Conservation (phyloP, 1,140 invertebrate genomes). For the Drosophila nigromelanica region DNA sequence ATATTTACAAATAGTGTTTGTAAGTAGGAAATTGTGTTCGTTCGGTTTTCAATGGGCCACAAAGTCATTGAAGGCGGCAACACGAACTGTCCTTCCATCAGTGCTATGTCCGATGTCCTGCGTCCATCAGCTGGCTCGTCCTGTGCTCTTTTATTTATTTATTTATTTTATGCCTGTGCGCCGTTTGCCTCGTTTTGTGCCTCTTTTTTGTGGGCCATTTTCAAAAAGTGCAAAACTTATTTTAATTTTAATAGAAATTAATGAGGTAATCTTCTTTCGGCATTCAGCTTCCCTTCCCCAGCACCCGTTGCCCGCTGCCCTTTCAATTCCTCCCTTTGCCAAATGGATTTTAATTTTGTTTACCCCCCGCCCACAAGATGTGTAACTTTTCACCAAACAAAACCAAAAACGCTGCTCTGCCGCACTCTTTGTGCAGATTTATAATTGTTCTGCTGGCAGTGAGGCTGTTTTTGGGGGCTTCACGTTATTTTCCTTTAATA, state of each 20-base stretch:
- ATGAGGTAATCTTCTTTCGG: slow-evolving; percentile 60
- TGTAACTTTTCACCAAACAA: slow-evolving; percentile 16
- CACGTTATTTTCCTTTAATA: slow-evolving; percentile 4
- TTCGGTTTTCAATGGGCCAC: slow-evolving; percentile 41
- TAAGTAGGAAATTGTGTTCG: slow-evolving; percentile 61
- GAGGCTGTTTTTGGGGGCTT: background rate
- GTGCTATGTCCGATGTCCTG: slow-evolving; percentile 6
- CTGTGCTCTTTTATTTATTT: slow-evolving; percentile 20
- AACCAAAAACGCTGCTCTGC: slow-evolving; percentile 25
- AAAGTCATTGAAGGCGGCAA: slow-evolving; percentile 48
- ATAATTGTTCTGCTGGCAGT: slow-evolving; percentile 34
- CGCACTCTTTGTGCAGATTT: slow-evolving; percentile 39
- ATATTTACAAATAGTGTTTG: slow-evolving; percentile 63
- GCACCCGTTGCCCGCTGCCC: background rate
- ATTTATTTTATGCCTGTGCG: slow-evolving; percentile 37
- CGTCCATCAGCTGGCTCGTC: background rate
- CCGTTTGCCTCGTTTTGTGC: slow-evolving; percentile 12
- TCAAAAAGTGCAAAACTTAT: slow-evolving; percentile 55
- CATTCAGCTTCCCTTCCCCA: slow-evolving; percentile 2
- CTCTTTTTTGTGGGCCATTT: slow-evolving; percentile 35
- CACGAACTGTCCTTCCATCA: slow-evolving; percentile 22
- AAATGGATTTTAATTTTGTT: slow-evolving; percentile 54
- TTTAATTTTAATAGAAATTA: slow-evolving; percentile 67
- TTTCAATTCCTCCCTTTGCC: slow-evolving; percentile 9
- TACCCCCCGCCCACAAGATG: slow-evolving; percentile 9